These are phyloP conservation scores for Parazoanthus atlanticus DNA, from an alignment of 92 coral and sea anemone genomes.

Conservation along the genomic window DNA sequence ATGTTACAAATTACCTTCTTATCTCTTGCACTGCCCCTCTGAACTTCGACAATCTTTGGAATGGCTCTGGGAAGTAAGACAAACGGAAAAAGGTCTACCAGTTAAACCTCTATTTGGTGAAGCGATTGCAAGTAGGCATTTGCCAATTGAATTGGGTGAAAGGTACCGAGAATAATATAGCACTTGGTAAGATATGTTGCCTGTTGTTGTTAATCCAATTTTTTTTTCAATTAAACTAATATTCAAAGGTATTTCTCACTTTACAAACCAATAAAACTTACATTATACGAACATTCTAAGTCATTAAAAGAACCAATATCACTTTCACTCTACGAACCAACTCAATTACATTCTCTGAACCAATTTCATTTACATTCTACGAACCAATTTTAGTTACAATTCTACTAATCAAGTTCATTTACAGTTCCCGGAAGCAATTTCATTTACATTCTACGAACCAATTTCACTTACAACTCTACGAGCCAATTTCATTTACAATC, in stretches of 20 bases:
- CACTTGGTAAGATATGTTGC: not conserved
- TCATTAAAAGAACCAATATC: not conserved
- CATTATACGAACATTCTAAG: not conserved
- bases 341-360: not conserved
- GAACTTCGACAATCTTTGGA: slow-evolving; percentile 18
- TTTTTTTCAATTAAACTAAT: no score
- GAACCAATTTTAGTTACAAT: not conserved
- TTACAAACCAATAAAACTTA: no score
- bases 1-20: slow-evolving; percentile 4
- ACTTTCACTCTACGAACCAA: not conserved
- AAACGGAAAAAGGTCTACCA: not conserved
- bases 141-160: not conserved
- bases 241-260: no score
- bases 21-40: slow-evolving; percentile 17
- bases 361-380: not conserved
- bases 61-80: slow-evolving; percentile 13
- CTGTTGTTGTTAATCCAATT: no score
- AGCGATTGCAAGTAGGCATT: not conserved
- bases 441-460: not conserved
- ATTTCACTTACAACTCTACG: not conserved
- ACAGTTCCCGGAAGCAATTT: no score
- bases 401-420: not conserved
- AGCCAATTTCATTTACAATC: no score
- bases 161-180: not conserved
- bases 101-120: not conserved